These are phyloP conservation scores for Prunella strophiata DNA, from an alignment of 2,797 vertebrate species.

Conservation along the genomic window DNA sequence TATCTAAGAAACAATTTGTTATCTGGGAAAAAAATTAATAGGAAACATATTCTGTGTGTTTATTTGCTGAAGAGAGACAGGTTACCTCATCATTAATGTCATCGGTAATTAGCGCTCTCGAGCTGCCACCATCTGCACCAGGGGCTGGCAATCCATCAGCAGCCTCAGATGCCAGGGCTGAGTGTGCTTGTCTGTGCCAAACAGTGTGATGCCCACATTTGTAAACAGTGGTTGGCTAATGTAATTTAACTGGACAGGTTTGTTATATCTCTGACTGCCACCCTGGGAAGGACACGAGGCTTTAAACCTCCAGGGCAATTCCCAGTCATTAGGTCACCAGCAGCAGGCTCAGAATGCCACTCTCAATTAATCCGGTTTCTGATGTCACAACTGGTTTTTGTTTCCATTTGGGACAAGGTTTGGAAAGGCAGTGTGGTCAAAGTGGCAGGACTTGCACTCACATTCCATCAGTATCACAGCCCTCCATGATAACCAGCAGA, in stretches of 20 bases:
- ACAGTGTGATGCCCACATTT: not conserved
- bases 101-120: slow-evolving; percentile 49
- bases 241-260: slow-evolving; percentile 28
- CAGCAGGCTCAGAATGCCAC: slow-evolving; percentile 78
- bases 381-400: slow-evolving; percentile 32
- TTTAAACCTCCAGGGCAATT: slow-evolving; percentile 67
- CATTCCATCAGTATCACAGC: slow-evolving; percentile 54
- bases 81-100: slow-evolving; percentile 72
- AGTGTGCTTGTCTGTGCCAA: slow-evolving; percentile 9
- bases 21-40: slow-evolving; percentile 25
- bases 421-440: not conserved
- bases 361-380: slow-evolving; percentile 83
- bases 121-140: slow-evolving; percentile 11
- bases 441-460: not conserved
- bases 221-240: slow-evolving; percentile 21
- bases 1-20: slow-evolving; percentile 58
- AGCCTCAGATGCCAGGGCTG: slow-evolving; percentile 20
- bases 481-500: not conserved
- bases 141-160: slow-evolving; percentile 36
- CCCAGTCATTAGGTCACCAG: slow-evolving; percentile 77
- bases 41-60: slow-evolving; percentile 60
- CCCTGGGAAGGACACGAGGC: slow-evolving; percentile 6
- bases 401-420: slow-evolving; percentile 24
- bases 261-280: slow-evolving; percentile 9
- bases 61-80: slow-evolving; percentile 45